Conservation (phyloP, 2,888 invertebrate genomes). For the Heliconius cydno region DNA sequence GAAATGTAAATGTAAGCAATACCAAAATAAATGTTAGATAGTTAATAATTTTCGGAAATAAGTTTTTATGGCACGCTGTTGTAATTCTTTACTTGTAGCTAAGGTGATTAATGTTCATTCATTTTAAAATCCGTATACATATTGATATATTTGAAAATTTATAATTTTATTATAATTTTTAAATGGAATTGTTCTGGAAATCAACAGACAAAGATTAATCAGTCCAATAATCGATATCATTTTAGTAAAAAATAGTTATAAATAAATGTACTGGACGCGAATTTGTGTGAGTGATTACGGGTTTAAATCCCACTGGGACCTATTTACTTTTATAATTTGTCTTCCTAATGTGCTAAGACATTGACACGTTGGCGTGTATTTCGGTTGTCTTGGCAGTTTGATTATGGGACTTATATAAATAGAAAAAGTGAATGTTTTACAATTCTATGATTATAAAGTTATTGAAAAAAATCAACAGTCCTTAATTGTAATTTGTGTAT, state of each 20-base stretch:
- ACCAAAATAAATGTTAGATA: not conserved
- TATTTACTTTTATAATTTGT: no score
- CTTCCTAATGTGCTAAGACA: not conserved
- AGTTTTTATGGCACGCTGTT: conserved; percentile 5
- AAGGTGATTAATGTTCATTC: not conserved
- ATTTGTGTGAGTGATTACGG: no score
- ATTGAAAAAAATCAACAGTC: not conserved
- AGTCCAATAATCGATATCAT: not conserved
- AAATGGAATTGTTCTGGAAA: not conserved
- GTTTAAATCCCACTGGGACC: no score
- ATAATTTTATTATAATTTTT: not conserved
- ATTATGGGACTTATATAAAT: not conserved
- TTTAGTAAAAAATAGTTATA: no score
- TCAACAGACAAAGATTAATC: not conserved
- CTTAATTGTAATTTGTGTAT: not conserved
- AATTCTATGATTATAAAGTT: not conserved
- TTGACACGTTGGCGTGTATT: not conserved
- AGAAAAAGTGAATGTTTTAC: not conserved
- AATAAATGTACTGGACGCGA: not conserved
- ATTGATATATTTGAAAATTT: no score
- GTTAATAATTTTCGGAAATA: not conserved
- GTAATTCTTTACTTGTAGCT: conserved; percentile 1
- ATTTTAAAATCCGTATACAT: not conserved
- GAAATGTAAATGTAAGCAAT: conserved; percentile 7
- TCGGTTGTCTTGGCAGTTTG: not conserved